Evolutionary conservation across 1,140 invertebrate genomes (phyloP).

Genomic region (Nasonia vitripennis): DNA sequence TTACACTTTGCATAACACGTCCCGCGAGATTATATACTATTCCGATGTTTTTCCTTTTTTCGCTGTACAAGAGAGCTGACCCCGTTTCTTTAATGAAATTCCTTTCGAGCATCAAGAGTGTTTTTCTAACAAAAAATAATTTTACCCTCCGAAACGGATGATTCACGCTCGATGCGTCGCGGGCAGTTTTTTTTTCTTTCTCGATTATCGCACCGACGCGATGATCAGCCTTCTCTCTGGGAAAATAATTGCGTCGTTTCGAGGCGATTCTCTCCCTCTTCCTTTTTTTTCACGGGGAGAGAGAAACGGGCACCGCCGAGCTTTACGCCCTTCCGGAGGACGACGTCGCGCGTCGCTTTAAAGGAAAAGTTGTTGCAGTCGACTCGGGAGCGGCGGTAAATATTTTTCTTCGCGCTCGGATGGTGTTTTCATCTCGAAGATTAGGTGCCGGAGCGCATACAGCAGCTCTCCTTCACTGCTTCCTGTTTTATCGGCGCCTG

Average conservation of each 20-base stretch:
- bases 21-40: no score
- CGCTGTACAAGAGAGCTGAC: no score
- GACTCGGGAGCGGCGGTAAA: slow-evolving; percentile 6
- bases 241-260: slow-evolving; percentile 32
- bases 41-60: no score
- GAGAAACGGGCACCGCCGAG: background rate
- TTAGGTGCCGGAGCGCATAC: no score
- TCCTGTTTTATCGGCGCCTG: background rate
- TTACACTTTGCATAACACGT: slow-evolving; percentile 3
- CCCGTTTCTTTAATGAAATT: no score
- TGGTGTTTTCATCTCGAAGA: no score
- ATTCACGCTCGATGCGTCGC: background rate
- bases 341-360: background rate
- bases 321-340: background rate
- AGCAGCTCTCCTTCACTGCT: background rate
- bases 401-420: slow-evolving; percentile 17
- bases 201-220: background rate
- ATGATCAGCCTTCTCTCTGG: slow-evolving; percentile 4
- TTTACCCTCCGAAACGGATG: background rate
- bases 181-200: background rate
- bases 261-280: background rate
- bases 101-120: no score
- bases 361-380: slow-evolving; percentile 15
- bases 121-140: no score
- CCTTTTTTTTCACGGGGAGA: background rate